phyloP scores from a whole-genome alignment of 2,797 vertebrate genomes.

The Toxotes lorentzi region DNA sequence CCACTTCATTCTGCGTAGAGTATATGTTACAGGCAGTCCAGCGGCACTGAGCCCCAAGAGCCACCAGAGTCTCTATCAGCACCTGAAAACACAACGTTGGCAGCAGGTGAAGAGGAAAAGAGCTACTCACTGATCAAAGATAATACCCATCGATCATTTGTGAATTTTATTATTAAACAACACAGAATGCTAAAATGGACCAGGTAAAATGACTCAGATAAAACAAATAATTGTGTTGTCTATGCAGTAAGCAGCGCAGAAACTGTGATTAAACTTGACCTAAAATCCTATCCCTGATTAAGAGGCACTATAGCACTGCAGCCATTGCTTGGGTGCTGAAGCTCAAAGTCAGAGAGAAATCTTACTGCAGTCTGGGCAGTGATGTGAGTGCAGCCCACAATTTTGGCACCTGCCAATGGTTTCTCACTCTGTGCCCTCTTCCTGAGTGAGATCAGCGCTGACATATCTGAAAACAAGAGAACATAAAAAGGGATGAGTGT shows the following conservation, averaged over 20 bases:
- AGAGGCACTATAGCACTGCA: constrained; percentile 17
- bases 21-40: constrained; percentile 98
- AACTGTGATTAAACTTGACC: constrained; percentile 20
- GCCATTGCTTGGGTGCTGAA: background rate
- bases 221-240: background rate
- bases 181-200: background rate
- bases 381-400: constrained; percentile 97
- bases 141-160: background rate
- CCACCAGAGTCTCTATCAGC: constrained; percentile 91
- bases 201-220: background rate
- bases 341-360: constrained; percentile 49
- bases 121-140: background rate
- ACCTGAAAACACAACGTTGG: constrained; percentile 62
- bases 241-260: background rate
- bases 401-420: constrained; percentile 95
- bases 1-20: constrained; percentile 96
- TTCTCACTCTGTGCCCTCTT: constrained; percentile 98
- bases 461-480: constrained; percentile 87
- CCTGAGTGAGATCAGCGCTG: constrained; percentile 94
- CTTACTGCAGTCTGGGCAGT: constrained; percentile 97
- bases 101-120: background rate
- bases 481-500: constrained; percentile 21
- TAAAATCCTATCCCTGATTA: constrained; percentile 13
- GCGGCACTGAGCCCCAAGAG: constrained; percentile 94
- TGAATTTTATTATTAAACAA: background rate